A percentile compares a stretch with the other conserved stretches of the same genome.
Conservation (phyloP, 2,797 vertebrate species). For the Neosalanx taihuensis region DNA sequence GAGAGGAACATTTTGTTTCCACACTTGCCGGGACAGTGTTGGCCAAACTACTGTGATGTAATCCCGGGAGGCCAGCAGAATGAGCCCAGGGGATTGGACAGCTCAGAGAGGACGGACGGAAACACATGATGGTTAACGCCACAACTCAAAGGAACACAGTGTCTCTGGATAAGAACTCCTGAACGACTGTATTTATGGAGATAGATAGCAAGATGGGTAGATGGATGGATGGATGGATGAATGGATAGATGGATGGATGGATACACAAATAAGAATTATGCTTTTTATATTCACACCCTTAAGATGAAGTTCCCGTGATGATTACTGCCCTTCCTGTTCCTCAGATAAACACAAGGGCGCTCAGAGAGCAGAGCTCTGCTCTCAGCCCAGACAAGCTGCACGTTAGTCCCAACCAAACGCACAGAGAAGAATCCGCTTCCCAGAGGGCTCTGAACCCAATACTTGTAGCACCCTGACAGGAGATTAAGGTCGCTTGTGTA, state of each 20-base stretch:
- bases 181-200: no score
- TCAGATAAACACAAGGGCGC: conserved; percentile 13
- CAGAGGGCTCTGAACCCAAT: conserved; percentile 32
- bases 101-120: conserved; percentile 30
- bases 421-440: not conserved
- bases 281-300: no score
- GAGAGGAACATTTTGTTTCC: conserved; percentile 74
- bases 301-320: no score
- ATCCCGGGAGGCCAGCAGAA: conserved; percentile 49
- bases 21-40: conserved; percentile 62
- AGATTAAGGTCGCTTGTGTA: conserved; percentile 61
- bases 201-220: no score
- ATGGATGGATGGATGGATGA: no score
- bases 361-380: conserved; percentile 14
- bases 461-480: conserved; percentile 32
- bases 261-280: no score
- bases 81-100: conserved; percentile 9
- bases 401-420: conserved; percentile 34
- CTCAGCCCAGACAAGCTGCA: conserved; percentile 48
- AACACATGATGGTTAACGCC: conserved; percentile 16
- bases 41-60: conserved; percentile 65
- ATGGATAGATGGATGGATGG: no score
- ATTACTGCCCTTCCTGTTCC: no score
- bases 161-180: not conserved
- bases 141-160: conserved; percentile 1